Evolutionary conservation across 2,888 invertebrate genomes (phyloP), one percentile per base, ranked within the genome.

Genomic region (Tolmerus cingulatus): DNA sequence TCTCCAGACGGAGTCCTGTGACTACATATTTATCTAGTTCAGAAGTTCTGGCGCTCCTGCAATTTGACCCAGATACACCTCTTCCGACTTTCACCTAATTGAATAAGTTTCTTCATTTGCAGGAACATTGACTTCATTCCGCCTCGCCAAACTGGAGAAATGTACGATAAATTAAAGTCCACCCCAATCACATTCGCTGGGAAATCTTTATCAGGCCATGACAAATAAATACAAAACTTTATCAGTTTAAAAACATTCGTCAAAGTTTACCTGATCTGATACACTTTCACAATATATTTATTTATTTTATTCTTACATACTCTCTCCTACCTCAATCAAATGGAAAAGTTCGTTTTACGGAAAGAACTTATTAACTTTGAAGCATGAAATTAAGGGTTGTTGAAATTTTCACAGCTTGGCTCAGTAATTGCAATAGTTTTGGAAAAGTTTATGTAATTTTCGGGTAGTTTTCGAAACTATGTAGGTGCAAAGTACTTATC

Each of bases 211-310:
- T 51, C 46, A 7, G 19, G 1, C 23, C 34, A 51, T 79, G 51
- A 79, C 51, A 46, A 79, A 79, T 79, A 79, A 79, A 79, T 79
- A 79, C n/a, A 51, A 55, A 79, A 79, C 79, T 46, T 79, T 51
- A 23, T 51, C 79, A 79, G 51, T 79, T 79, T 79, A 46, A 27
- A 51, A 9, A 12, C 12, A 51, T 79, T 51, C 51, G 30, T 55
- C 79, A 79, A 37, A 79, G 8, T 79, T 79, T 12, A 19, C 5
- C 23, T 46, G 14, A 8, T 79, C 27, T 23, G 1, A 79, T 46
- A 46, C n/a, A 46, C n/a, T 27, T 23, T 23, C 27, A 66, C 12
- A 23, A 27, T 34, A 7, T 34, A 57, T 57, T 19, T 57, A n/a
- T 57, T 66, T 66, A 23, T 57, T 57, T 9, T 23, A 5, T 57